phyloP scores from a whole-genome alignment of 1,140 invertebrate species.

The Calliopsis andreniformis region DNA sequence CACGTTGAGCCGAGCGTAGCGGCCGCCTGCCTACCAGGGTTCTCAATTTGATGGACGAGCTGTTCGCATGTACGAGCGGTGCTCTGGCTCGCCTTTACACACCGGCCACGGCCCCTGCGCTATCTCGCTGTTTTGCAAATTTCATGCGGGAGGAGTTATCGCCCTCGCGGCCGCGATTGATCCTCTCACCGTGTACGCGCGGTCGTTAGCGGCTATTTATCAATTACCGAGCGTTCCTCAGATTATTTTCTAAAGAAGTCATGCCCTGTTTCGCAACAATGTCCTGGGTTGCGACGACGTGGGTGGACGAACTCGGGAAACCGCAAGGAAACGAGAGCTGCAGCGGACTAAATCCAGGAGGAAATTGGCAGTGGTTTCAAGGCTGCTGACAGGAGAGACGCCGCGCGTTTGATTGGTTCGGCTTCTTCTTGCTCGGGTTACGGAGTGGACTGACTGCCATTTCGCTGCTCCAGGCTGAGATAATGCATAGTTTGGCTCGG shows the following conservation, averaged over 20 bases:
- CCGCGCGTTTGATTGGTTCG: conserved; percentile 19
- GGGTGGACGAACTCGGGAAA: background rate
- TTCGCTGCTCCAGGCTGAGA: conserved; percentile 49
- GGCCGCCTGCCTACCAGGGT: conserved; percentile 63
- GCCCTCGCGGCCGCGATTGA: conserved; percentile 71
- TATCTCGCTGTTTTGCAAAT: conserved; percentile 78
- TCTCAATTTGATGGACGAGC: conserved; percentile 79
- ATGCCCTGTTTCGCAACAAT: too few relatives aligned
- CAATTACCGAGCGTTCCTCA: conserved; percentile 56
- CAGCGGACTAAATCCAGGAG: background rate
- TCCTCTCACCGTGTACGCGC: conserved; percentile 52
- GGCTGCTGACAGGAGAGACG: conserved; percentile 24
- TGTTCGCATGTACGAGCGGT: conserved; percentile 76
- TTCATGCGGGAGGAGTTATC: conserved; percentile 76
- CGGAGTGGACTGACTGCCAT: conserved; percentile 28
- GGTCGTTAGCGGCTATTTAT: conserved; percentile 48
- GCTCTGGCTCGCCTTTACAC: conserved; percentile 52
- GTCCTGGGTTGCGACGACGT: too few relatives aligned
- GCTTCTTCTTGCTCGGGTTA: conserved; percentile 26
- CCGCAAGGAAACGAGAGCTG: too few relatives aligned
- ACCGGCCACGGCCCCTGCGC: conserved; percentile 63
- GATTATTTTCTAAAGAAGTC: conserved; percentile 22
- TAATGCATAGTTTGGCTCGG: conserved; percentile 61
- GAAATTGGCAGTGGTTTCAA: conserved; percentile 10
- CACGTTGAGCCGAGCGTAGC: conserved; percentile 60